phyloP scores from a whole-genome alignment of 30 jellyfish, hydroid and myxozoan species.

The Sanderia malayensis region DNA sequence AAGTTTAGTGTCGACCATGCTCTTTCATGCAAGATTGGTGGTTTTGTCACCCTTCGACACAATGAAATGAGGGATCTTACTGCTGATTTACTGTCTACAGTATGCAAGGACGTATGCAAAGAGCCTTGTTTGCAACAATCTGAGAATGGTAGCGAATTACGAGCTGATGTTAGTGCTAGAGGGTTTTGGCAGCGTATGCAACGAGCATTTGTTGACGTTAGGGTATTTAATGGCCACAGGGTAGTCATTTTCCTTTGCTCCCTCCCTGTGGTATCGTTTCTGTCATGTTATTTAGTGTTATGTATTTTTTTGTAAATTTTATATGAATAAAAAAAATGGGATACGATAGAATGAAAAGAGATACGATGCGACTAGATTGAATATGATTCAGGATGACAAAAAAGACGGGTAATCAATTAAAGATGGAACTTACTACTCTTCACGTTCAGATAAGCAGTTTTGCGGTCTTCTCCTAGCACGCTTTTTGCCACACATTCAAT shows the following conservation, averaged over 20 bases:
- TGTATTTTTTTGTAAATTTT: background rate
- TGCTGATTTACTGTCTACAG: too few species aligned
- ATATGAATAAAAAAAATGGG: background rate
- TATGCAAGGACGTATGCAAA: too few species aligned
- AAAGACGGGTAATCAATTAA: background rate
- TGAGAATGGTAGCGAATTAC: too few species aligned
- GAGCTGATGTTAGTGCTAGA: too few species aligned
- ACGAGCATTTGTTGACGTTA: too few species aligned
- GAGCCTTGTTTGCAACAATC: too few species aligned
- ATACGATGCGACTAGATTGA: background rate
- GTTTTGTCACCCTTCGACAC: too few species aligned
- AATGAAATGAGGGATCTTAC: too few species aligned
- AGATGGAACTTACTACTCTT: background rate
- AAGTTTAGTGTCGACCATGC: too few species aligned
- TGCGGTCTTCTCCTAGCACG: conserved; percentile 21
- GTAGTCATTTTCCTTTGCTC: background rate
- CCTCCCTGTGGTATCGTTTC: conserved; percentile 1
- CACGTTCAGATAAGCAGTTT: conserved; percentile 2
- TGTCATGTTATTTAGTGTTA: background rate
- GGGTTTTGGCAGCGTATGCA: too few species aligned
- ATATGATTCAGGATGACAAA: background rate
- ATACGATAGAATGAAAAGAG: background rate
- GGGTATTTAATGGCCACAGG: conserved; percentile 1
- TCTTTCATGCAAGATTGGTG: too few species aligned
- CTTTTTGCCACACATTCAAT: conserved; percentile 26